Base-by-base conservation (phyloP, 37 sponge, comb jelly and placozoan genomes). In the Agelas oroides region DNA sequence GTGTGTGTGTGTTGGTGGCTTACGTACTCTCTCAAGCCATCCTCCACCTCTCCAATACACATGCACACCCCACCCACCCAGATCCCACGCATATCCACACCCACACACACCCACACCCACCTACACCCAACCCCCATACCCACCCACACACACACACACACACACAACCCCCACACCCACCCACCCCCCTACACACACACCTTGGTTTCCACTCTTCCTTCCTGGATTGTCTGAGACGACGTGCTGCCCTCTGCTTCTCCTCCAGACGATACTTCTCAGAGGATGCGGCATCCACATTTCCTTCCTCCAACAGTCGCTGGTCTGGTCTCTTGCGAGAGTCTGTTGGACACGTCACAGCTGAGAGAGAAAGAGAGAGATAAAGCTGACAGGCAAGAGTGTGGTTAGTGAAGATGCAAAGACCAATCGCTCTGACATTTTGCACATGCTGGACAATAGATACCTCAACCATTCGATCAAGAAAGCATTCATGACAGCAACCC, bases 231-330 rank as follows among this genome's bases (percentile, higher is more conserved):
- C 94, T 77, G 36, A 0, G 12, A 57, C 74, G 83, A 25, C 95
- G 65, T 16, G 90, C 87, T 33, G 91, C 88, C 74, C 99, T 78
- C 78, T 98, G 99, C 87, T 95, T 96, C 62, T 98, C 99, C 68
- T 98, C 99, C 28, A 98, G 89, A 20, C 96, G 60, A 53, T 73
- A 76, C 84, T 98, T 98, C 61, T 94, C 93, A 24, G 77, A 80
- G 3, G 89, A 76, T 0, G 99, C 93, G 24, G 83, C 90, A 13
- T 96, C 96, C 39, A 95, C 95, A 2, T 90, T 35, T 1, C 91
- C 94, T 18, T 94, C 85, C 84, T 98, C 99, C 40, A 98, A 65
- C 32, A 84, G 73, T 32, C 99, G 85, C 83, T 94, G 90, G 79
- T 98, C 99, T 11, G 94, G 95, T 40, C 99, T 53, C 25, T 40